Base-by-base conservation (phyloP, 2,113 vertebrate species). In the Halcyon senegalensis region DNA sequence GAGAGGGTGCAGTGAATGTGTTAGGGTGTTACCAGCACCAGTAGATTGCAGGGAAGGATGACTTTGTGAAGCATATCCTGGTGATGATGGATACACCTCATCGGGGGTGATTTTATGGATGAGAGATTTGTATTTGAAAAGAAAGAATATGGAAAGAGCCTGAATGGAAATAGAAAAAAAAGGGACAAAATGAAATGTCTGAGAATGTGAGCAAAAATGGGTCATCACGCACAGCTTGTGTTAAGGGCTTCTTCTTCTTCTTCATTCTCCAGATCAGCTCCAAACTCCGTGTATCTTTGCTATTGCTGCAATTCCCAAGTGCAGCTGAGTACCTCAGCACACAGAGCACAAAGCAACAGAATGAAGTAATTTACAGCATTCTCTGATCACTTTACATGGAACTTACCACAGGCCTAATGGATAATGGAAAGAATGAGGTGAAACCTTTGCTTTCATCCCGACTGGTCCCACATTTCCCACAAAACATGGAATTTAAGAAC, bases 341-440 rank as follows among this genome's bases (percentile, higher is more conserved):
- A 60, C 59, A n/a, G 30, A 69, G 33, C 67, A 64, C 28, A 51
- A 41, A 75, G 24, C 7, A 28, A 30, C 3, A 1, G 48, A 78
- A 60, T 37, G 16, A 70, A 43, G 19, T 33, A 24, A 27, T 78
- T 94, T 79, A 75, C 0, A 0, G 27, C 3, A 0, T 31, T 35
- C 41, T 77, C 58, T 43, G 35, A 39, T 44, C 53, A 33, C 21
- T 79, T 63, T 13, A 12, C 0, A 0, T 35, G 37, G 31, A 83
- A 55, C n/a, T 89, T 46, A 17, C 9, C 28, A 25, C 19, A 51
- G 33, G 7, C 58, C 31, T 46, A 35, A 28, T 16, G 39, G 46
- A 10, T 35, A 56, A 50, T 41, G 51, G 78, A 50, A 68, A 33
- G 48, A 58, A 8, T 11, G 59, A 58, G 24, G 31, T 27, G 28